A percentile compares a stretch with the other conserved stretches of the same genome.
phyloP scores from a whole-genome alignment of 2,113 vertebrate species.

The Prolemur simus region DNA sequence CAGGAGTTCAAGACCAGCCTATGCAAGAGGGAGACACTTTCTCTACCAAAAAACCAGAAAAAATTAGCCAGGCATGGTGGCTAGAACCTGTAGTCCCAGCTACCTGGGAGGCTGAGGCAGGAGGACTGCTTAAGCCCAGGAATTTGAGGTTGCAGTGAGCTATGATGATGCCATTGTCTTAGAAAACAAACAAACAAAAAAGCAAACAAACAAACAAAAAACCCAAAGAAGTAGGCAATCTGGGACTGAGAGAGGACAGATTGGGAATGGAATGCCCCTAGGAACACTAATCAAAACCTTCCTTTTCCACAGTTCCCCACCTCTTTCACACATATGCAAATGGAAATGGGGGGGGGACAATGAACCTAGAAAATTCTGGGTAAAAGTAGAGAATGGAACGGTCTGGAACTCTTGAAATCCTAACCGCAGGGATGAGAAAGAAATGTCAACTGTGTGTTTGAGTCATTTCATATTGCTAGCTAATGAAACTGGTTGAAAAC shows the following conservation, averaged over 20 bases:
- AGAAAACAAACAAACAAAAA: too few species aligned
- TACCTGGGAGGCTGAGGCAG: too few species aligned
- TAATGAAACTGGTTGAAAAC: neutral
- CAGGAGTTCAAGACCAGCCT: too few species aligned
- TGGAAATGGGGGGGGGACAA: neutral
- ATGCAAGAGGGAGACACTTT: too few species aligned
- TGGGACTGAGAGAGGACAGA: neutral
- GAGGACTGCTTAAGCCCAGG: too few species aligned
- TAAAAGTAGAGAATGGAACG: neutral
- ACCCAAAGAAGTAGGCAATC: neutral
- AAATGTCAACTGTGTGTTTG: neutral
- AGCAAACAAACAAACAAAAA: too few species aligned
- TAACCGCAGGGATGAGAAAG: neutral
- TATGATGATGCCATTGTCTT: too few species aligned
- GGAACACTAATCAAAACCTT: neutral
- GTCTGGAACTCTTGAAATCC: neutral
- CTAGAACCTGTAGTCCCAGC: too few species aligned
- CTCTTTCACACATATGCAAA: neutral
- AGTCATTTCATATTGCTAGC: neutral
- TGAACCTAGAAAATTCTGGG: neutral
- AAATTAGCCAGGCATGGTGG: too few species aligned
- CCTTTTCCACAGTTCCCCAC: neutral
- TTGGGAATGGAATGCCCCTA: neutral
- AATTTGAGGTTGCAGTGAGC: too few species aligned
- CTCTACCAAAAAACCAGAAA: too few species aligned